Conservation (phyloP, 2,797 vertebrate species). For the Pagetopsis macropterus region DNA sequence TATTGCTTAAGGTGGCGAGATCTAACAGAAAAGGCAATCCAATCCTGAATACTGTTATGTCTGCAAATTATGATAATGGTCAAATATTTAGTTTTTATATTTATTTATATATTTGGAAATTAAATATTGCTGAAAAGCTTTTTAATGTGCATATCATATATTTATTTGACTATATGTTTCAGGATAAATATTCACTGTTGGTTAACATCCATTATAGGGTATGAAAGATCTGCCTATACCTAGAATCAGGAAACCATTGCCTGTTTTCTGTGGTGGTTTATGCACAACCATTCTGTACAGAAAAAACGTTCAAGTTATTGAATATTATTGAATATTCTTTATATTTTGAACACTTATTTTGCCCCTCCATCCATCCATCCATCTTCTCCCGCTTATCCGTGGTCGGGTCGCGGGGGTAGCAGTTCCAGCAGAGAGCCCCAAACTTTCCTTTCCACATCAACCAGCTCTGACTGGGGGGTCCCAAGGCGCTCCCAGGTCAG, state of each 20-base stretch:
- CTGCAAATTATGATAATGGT: too few relatives aligned
- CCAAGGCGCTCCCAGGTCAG: too few relatives aligned
- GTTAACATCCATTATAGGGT: neutral
- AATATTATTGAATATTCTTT: too few relatives aligned
- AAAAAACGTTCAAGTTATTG: too few relatives aligned
- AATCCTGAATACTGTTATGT: neutral
- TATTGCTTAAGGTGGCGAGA: conserved; percentile 61
- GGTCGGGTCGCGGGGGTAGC: too few relatives aligned
- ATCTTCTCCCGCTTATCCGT: too few relatives aligned
- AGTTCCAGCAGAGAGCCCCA: too few relatives aligned
- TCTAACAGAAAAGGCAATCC: conserved; percentile 18
- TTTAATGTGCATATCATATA: neutral
- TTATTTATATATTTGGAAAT: too few relatives aligned
- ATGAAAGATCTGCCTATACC: neutral
- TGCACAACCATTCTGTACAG: neutral
- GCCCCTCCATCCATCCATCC: neutral
- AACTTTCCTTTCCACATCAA: too few relatives aligned
- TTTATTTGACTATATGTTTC: neutral
- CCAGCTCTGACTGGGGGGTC: too few relatives aligned
- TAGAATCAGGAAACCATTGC: neutral
- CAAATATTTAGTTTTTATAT: neutral
- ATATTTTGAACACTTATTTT: neutral
- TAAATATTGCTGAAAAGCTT: neutral
- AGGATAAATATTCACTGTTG: neutral
- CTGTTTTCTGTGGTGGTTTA: neutral